These are phyloP conservation scores for Orussus abietinus DNA, from an alignment of 1,140 invertebrate species.

Conservation along the genomic window DNA sequence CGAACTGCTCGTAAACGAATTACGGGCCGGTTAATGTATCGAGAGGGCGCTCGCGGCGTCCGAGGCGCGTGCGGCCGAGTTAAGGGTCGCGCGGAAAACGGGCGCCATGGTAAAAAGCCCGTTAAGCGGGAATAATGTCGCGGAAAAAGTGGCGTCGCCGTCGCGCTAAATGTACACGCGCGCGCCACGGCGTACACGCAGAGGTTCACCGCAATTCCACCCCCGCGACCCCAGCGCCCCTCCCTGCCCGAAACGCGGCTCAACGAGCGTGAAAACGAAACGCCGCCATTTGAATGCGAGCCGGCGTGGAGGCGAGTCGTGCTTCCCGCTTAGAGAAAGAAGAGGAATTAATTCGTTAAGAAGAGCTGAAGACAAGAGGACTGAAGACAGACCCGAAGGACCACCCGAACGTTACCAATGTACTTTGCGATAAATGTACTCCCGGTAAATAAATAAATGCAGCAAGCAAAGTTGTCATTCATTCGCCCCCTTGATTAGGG, in stretches of 20 bases:
- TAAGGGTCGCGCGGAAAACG: slow-evolving; percentile 1
- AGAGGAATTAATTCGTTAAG: too few relatives aligned
- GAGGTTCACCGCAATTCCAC: slow-evolving; percentile 44
- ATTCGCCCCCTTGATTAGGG: too few relatives aligned
- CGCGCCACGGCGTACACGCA: slow-evolving; percentile 28
- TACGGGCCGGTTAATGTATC: slow-evolving; percentile 41
- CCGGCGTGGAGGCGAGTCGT: too few relatives aligned
- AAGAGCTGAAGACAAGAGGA: too few relatives aligned
- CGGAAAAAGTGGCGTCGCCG: slow-evolving; percentile 29
- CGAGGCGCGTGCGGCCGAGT: slow-evolving; percentile 10
- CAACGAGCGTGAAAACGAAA: slow-evolving; percentile 35
- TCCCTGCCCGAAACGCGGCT: slow-evolving; percentile 9
- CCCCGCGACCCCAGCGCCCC: slow-evolving; percentile 11
- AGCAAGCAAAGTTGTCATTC: too few relatives aligned
- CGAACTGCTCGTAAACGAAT: slow-evolving; percentile 32
- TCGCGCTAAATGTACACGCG: slow-evolving; percentile 30
- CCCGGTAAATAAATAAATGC: too few relatives aligned
- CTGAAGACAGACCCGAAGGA: too few relatives aligned
- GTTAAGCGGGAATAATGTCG: slow-evolving; percentile 27
- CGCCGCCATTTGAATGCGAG: slow-evolving; percentile 5
- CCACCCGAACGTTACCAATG: too few relatives aligned
- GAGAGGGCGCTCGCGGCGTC: slow-evolving; percentile 21
- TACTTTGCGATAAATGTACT: too few relatives aligned
- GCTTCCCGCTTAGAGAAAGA: too few relatives aligned
- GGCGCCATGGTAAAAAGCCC: slow-evolving; percentile 25